A percentile compares a stretch with the other conserved stretches of the same genome.
These are phyloP conservation scores for Pogonus chalceus DNA, from an alignment of 1,140 invertebrate species.

Conservation along the genomic window DNA sequence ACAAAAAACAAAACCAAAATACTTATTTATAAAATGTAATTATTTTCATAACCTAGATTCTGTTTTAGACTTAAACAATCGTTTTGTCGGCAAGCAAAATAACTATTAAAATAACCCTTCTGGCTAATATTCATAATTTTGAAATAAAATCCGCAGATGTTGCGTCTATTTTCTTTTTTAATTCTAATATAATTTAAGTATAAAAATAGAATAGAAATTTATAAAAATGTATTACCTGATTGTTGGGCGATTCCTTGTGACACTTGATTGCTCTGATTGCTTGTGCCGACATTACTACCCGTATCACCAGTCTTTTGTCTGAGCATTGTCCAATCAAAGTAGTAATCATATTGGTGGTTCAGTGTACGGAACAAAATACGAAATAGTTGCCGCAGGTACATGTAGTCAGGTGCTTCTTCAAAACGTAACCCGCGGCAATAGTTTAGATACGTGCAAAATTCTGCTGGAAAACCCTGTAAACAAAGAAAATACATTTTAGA, in stretches of 20 bases:
- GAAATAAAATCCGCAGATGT: not conserved
- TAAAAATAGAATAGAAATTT: too few species aligned
- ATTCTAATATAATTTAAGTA: too few species aligned
- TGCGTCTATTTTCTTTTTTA: not conserved
- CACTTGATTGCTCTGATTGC: not conserved
- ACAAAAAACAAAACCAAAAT: too few species aligned
- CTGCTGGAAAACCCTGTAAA: constrained; percentile 70
- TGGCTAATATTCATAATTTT: not conserved
- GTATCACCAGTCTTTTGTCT: constrained; percentile 66
- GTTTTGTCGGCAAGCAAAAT: not conserved
- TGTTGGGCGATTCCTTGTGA: not conserved
- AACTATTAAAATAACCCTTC: not conserved
- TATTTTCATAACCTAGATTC: too few species aligned
- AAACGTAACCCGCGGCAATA: constrained; percentile 85
- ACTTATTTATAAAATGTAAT: too few species aligned
- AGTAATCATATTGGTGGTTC: constrained; percentile 99
- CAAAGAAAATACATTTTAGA: constrained; percentile 9
- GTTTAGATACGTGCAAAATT: constrained; percentile 91
- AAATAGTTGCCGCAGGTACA: constrained; percentile 88
- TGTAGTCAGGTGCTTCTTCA: constrained; percentile 88
- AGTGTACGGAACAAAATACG: constrained; percentile 97
- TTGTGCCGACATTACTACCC: constrained; percentile 13
- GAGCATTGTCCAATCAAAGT: constrained; percentile 99
- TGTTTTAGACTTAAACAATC: too few species aligned
- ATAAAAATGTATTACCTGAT: too few species aligned